Base-by-base conservation (phyloP, 2,888 invertebrate genomes). In the Julus scanicus region DNA sequence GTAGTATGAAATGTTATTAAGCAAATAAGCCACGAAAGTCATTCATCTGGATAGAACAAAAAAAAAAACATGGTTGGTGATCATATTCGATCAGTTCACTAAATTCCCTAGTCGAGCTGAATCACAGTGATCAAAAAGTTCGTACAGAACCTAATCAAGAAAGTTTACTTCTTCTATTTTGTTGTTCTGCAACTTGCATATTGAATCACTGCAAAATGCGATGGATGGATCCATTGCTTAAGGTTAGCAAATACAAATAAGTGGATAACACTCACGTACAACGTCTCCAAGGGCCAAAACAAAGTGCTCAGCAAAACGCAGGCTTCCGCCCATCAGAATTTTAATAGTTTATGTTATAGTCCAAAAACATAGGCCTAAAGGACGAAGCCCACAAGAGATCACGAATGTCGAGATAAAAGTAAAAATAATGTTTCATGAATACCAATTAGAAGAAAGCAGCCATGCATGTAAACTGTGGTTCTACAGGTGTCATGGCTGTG, bases 241-340 rank as follows among this genome's bases (percentile, higher is more conserved):
- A 71, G 63, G 63, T 71, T 71, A 71, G 20, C 63, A 71, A 71
- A 71, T 20, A 71, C 63, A 71, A 71, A 71, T 71, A 71, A 71
- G 63, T 71, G 63, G 63, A 71, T 71, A 71, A 71, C 63, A 71
- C 63, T 71, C 63, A 71, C 63, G 63, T 71, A 71, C 20, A 5
- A 71, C 4, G 63, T 71, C 63, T 71, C 63, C 63, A 71, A 71
- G 63, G 63, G 63, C 63, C 63, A 20, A 29, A 71, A 71, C 63
- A 71, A 71, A 71, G 63, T 71, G 63, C 63, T 71, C 63, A 71
- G 63, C 63, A 71, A 71, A 71, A 71, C 20, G 20, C 63, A 20
- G 20, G n/a, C 63, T 29, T 20, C 63, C 63, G 20, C n/a, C 20
- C 63, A 71, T 71, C 8, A 71, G 63, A 71, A 71, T 71, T 71